A percentile compares a stretch with the other conserved stretches of the same genome.
These are phyloP conservation scores for Pseudeuparius sepicola DNA, from an alignment of 2,888 invertebrate genomes.

Conservation along the genomic window DNA sequence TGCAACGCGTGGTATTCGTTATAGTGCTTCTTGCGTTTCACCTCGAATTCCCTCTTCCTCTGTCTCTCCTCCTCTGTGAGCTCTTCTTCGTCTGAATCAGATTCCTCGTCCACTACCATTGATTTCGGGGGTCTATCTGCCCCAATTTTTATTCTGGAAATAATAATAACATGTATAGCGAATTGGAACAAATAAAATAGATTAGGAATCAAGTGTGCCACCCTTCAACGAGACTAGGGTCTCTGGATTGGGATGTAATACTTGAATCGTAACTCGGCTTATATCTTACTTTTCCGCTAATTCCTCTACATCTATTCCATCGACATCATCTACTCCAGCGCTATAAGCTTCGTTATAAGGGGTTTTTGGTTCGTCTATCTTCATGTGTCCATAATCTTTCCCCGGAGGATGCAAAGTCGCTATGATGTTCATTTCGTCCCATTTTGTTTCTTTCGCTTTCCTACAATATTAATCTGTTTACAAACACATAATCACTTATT, in stretches of 20 bases:
- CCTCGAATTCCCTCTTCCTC: constrained; percentile 73
- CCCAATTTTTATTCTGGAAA: constrained; percentile 36
- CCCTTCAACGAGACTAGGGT: no score
- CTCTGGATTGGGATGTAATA: no score
- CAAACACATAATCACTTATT: no score
- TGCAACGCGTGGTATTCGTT: constrained; percentile 95
- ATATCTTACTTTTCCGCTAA: constrained; percentile 70
- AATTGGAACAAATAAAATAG: constrained; percentile 5
- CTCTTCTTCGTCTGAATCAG: constrained; percentile 35
- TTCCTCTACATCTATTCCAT: constrained; percentile 57
- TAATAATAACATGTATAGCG: neutral
- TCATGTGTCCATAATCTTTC: constrained; percentile 99
- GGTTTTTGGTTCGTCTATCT: constrained; percentile 96
- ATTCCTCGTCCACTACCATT: constrained; percentile 36
- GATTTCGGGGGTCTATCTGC: constrained; percentile 41
- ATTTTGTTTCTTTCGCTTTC: constrained; percentile 59
- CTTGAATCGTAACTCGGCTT: no score
- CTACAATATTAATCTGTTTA: no score
- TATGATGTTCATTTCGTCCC: constrained; percentile 98
- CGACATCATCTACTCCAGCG: constrained; percentile 47
- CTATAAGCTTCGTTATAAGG: constrained; percentile 62
- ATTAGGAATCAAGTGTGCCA: neutral
- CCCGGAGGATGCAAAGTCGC: constrained; percentile 95
- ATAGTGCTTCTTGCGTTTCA: constrained; percentile 92
- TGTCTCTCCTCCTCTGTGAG: constrained; percentile 45